Evolutionary conservation across 2,888 invertebrate species (phyloP), one percentile per base, ranked within the genome.

Genomic region (Lacanobia oleracea): DNA sequence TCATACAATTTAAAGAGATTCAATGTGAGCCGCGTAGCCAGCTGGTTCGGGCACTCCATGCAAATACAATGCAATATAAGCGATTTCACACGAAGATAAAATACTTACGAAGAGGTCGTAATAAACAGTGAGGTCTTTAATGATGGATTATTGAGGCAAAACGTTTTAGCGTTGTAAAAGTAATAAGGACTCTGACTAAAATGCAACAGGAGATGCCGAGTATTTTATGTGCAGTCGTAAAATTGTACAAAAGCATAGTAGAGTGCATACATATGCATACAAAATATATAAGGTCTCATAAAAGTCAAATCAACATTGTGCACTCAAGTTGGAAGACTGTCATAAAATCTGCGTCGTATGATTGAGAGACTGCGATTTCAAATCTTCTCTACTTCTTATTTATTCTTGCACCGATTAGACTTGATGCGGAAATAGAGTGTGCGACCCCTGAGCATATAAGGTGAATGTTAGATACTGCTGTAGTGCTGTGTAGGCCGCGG

Each of bases 81-180:
- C 81, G 89, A 91, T 91, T 88, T 91, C 89, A 78, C 91, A 91
- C 83, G 79, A 51, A 72, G 91, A 90, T 91, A 89, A 86, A 88
- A 83, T 82, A 75, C 84, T 83, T 86, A 87, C 83, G 86, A 87
- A 84, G 83, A 81, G 75, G 82, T 78, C 48, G 70, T 82, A 82
- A 85, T 86, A 81, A 84, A 81, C 83, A 68, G 73, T 9, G 63
- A 61, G 59, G 61, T 57, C 51, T 77, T 60, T 73, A 81, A 86
- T 79, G 74, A 77, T 53, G 76, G 72, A 82, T 79, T 79, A 84
- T 79, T 79, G 67, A 72, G 71, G 68, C 51, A 57, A 73, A 75
- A 71, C 73, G 60, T 75, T 81, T 81, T 70, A 82, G 64, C 27
- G 65, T 54, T 67, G n/a, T 63, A 60, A 75, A 71, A 76, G 27